phyloP scores from a whole-genome alignment of 2,797 vertebrate species.

The Discoglossus pictus region DNA sequence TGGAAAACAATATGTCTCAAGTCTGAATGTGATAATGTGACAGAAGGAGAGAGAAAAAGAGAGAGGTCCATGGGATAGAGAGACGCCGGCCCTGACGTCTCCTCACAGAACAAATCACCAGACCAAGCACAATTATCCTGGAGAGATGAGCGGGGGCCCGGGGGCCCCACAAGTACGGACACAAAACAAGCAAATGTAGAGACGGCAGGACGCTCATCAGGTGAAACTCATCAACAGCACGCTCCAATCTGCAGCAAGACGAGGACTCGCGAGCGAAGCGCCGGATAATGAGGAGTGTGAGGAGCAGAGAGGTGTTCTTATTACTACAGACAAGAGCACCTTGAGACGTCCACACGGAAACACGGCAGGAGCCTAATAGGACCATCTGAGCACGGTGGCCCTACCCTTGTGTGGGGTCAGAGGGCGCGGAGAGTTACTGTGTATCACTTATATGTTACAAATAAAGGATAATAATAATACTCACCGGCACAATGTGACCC shows the following conservation, averaged over 20 bases:
- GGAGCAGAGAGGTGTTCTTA: constrained; percentile 48
- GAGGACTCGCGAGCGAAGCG: constrained; percentile 56
- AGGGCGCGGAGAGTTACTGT: no score
- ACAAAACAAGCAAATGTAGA: neutral
- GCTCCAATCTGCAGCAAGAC: constrained; percentile 49
- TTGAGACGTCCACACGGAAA: fast-evolving
- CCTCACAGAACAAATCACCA: constrained; percentile 60
- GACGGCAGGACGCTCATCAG: constrained; percentile 38
- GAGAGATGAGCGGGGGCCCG: neutral
- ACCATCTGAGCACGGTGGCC: neutral
- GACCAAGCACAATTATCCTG: constrained; percentile 39
- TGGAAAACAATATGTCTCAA: no score
- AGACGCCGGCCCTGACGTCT: constrained; percentile 56
- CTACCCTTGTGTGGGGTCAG: no score
- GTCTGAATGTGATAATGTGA: no score
- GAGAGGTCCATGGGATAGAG: neutral
- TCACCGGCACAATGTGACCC: no score
- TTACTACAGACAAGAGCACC: constrained; percentile 28
- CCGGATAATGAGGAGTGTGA: constrained; percentile 57
- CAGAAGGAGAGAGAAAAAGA: neutral
- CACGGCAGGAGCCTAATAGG: constrained; percentile 12
- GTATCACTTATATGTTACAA: no score
- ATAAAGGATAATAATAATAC: no score
- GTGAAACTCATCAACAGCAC: constrained; percentile 50
- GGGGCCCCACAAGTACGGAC: neutral